phyloP scores from a whole-genome alignment of 2,888 invertebrate species.

The Leptinotarsa peninsularis region DNA sequence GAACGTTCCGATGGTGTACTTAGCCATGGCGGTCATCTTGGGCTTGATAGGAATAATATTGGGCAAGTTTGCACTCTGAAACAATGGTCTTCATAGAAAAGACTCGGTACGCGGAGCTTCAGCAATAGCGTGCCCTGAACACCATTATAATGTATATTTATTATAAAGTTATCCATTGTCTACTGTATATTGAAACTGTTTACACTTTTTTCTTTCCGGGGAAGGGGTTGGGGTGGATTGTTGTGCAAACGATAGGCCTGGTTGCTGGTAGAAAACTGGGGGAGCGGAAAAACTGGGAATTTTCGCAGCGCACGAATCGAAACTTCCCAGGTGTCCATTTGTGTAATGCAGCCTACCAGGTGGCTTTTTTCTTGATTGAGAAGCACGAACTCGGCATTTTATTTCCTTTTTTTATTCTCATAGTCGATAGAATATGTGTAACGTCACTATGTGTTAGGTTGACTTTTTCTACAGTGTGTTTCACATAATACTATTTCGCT shows the following conservation, averaged over 20 bases:
- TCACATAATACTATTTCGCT: slow-evolving; percentile 48
- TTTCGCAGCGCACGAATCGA: neutral
- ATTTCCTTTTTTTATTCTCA: slow-evolving; percentile 34
- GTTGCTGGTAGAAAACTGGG: neutral
- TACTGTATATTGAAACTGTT: slow-evolving; percentile 35
- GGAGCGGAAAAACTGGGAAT: neutral
- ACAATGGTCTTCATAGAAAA: slow-evolving; percentile 49
- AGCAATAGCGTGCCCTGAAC: slow-evolving; percentile 16
- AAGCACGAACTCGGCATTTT: slow-evolving; percentile 27
- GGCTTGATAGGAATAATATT: slow-evolving; percentile 80
- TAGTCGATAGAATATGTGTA: slow-evolving; percentile 39
- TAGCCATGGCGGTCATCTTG: slow-evolving; percentile 76
- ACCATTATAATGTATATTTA: slow-evolving; percentile 39
- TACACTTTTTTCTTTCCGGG: slow-evolving; percentile 14
- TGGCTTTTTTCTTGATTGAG: neutral
- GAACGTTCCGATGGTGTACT: slow-evolving; percentile 73
- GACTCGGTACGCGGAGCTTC: slow-evolving; percentile 13
- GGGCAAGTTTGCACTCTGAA: slow-evolving; percentile 87
- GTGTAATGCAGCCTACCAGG: neutral
- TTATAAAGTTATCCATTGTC: slow-evolving; percentile 38
- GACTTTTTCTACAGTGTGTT: slow-evolving; percentile 49
- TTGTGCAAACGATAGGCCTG: neutral
- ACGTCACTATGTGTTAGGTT: slow-evolving; percentile 45
- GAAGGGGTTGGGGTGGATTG: slow-evolving; percentile 14
- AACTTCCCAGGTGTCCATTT: neutral